Percentiles rank a stretch among this genome's conserved stretches.
Conservation (phyloP, 2,113 vertebrate species). For the Zootoca vivipara region DNA sequence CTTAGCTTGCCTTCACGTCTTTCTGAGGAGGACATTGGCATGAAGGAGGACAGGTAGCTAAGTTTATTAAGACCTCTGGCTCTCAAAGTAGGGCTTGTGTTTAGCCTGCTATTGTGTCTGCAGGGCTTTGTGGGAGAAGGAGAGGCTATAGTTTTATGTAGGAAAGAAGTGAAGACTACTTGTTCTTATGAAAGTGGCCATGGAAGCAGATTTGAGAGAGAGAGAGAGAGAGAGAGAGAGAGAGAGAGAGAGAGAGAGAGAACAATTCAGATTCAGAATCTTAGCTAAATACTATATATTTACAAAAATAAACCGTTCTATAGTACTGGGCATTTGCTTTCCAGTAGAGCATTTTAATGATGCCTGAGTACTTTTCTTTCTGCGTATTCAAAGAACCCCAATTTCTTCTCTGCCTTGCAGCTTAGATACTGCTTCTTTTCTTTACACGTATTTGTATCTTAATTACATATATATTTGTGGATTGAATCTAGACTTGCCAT, state of each 20-base stretch:
- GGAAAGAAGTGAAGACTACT: background rate
- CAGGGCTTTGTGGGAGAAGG: background rate
- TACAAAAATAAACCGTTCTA: background rate
- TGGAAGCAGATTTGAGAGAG: no score
- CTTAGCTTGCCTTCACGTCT: background rate
- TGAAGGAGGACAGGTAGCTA: background rate
- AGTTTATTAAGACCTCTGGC: background rate
- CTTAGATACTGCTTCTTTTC: background rate
- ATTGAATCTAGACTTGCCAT: background rate
- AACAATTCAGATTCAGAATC: background rate
- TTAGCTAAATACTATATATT: background rate
- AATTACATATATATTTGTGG: background rate
- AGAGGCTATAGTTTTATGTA: background rate
- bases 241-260: no score
- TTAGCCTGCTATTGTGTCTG: slow-evolving; percentile 8
- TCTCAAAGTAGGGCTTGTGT: background rate
- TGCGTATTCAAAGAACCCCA: background rate
- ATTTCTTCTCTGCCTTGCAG: background rate
- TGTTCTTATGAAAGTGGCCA: background rate
- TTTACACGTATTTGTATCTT: background rate
- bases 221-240: no score
- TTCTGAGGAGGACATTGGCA: background rate
- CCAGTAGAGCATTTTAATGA: background rate
- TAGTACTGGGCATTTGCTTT: background rate
- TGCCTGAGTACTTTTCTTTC: background rate